Evolutionary conservation across 2,113 vertebrate species (phyloP).

Genomic region (Erythrocercus mccallii): DNA sequence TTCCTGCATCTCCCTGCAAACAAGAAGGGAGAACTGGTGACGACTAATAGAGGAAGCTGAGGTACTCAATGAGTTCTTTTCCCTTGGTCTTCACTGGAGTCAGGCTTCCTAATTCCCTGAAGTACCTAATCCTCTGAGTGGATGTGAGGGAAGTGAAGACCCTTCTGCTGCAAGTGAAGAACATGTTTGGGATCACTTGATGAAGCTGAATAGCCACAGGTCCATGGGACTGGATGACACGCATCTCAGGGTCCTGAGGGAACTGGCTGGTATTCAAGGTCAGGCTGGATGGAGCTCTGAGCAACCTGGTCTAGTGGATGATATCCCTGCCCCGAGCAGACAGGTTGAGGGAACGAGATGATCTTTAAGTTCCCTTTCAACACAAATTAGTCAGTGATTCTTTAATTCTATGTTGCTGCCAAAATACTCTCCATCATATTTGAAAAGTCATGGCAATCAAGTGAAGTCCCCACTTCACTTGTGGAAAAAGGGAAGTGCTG

Average conservation of each 20-base stretch:
- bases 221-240: neutral
- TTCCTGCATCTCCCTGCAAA: neutral
- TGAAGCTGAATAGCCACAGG: neutral
- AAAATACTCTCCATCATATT: neutral
- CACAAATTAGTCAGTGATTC: neutral
- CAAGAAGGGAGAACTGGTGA: neutral
- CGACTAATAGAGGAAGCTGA: too few relatives aligned
- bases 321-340: neutral
- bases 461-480: neutral
- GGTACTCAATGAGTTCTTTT: neutral
- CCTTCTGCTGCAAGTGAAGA: neutral
- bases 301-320: neutral
- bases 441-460: neutral
- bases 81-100: neutral
- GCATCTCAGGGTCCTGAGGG: neutral
- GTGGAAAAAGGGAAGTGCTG: neutral
- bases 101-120: neutral
- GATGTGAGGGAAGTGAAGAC: neutral
- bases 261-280: neutral
- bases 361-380: neutral
- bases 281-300: neutral
- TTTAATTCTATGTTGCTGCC: neutral
- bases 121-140: neutral
- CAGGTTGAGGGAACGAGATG: fast-evolving
- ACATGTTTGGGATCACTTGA: neutral